A percentile compares a stretch with the other conserved stretches of the same genome.
Evolutionary conservation across 1,140 invertebrate genomes (phyloP).

Genomic region (Reticulitermes speratus): DNA sequence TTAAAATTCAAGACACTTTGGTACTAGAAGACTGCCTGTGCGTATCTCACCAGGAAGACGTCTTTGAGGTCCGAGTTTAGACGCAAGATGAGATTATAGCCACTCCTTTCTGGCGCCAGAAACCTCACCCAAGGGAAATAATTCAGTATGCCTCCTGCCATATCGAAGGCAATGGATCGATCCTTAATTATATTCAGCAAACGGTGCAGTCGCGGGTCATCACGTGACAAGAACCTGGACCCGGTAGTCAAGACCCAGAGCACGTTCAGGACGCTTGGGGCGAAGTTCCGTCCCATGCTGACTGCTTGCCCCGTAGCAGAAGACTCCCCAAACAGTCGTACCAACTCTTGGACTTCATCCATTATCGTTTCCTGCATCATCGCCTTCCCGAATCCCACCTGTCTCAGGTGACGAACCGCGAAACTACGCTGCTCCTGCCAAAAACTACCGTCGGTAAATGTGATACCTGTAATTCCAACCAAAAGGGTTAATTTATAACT

Average conservation of each 20-base stretch:
- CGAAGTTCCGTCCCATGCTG: constrained; percentile 36
- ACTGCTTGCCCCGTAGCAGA: background rate
- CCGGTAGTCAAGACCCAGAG: constrained; percentile 73
- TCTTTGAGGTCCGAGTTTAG: constrained; percentile 61
- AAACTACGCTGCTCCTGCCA: constrained; percentile 77
- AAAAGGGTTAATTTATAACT: background rate
- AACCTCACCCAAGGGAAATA: constrained; percentile 69
- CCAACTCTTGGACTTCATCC: constrained; percentile 50
- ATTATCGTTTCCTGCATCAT: constrained; percentile 72
- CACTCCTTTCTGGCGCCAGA: constrained; percentile 63
- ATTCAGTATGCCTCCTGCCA: constrained; percentile 66
- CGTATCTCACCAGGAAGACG: background rate
- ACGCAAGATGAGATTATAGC: constrained; percentile 65
- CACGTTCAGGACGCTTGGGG: constrained; percentile 68
- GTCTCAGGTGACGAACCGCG: constrained; percentile 64
- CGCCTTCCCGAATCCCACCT: constrained; percentile 72
- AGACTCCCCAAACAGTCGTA: background rate
- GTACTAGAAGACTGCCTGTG: no score
- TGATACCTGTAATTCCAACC: constrained; percentile 58
- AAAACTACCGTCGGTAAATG: constrained; percentile 69
- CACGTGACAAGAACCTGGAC: constrained; percentile 46
- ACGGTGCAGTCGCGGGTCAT: constrained; percentile 54
- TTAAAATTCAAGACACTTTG: no score
- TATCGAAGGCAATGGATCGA: constrained; percentile 55
- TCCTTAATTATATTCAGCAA: constrained; percentile 59